A percentile compares a stretch with the other conserved stretches of the same genome.
phyloP scores from a whole-genome alignment of 2,888 invertebrate genomes.

The Rapana venosa region DNA sequence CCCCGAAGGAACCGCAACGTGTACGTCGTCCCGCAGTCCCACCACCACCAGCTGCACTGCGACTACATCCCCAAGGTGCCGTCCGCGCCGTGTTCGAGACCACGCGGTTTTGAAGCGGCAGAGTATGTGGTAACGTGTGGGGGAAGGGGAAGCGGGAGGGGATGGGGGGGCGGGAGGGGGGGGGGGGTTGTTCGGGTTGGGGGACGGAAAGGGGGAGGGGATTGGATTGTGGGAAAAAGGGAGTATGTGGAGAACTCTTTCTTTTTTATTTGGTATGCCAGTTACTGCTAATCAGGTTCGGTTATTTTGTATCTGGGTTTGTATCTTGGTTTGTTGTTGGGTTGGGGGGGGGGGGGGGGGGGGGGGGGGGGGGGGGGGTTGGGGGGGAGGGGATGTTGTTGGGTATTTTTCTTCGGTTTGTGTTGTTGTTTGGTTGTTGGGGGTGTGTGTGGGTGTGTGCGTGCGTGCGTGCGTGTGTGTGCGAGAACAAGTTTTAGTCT shows the following conservation, averaged over 20 bases:
- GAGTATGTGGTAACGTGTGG: not conserved
- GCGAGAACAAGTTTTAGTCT: not conserved
- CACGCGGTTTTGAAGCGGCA: conserved; percentile 15
- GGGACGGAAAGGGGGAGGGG: no score
- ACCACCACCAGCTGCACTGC: not conserved
- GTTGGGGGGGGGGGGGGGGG: no score
- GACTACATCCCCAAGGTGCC: conserved; percentile 35
- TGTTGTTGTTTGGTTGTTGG: not conserved
- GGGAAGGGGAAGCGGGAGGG: no score
- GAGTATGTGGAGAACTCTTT: no score
- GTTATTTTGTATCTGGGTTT: not conserved
- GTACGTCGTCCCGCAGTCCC: not conserved
- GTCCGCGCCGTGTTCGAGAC: conserved; percentile 32
- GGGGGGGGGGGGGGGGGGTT: not conserved
- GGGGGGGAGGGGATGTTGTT: no score
- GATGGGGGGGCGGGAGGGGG: no score
- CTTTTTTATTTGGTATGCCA: no score
- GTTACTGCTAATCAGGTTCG: no score
- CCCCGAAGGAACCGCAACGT: conserved; percentile 25
- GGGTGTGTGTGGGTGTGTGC: not conserved
- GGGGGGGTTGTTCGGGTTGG: no score
- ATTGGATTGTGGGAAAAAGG: no score
- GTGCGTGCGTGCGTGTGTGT: not conserved
- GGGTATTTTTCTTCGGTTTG: no score
- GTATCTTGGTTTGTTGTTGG: no score